Evolutionary conservation across 1,140 invertebrate species (phyloP), one percentile per base, ranked within the genome.

Genomic region (Pogonomyrmex barbatus): DNA sequence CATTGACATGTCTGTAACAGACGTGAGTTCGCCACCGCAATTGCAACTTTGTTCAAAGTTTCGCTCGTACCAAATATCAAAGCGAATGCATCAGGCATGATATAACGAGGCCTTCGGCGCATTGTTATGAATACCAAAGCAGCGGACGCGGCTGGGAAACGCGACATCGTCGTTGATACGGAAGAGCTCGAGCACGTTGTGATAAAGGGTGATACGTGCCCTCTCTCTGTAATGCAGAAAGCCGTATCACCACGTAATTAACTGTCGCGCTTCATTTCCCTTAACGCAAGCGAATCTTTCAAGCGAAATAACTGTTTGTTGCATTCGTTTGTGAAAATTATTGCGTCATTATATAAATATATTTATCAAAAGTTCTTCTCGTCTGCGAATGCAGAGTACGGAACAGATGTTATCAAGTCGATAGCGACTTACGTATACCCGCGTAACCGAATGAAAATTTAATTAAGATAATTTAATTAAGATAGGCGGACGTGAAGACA

Each of bases 51-150:
- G 17, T 60, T 63, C 30, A 47, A 78, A 85, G 82, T 85, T 85
- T 65, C 45, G 73, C 8, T 77, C 24, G 36, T 54, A 60, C 36
- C 82, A 75, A 83, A 83, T 75, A 83, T 83, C 42, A 83, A 83
- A 83, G 45, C 14, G 8, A 83, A 50, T 60, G 68, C 68, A 50
- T 75, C 54, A 73, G 36, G 14, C n/a, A 24, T 3, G 30, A 65
- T 36, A 47, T 78, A 85, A 85, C 82, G 47, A 85, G 33, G n/a
- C 24, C 45, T 77, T 77, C 45, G 54, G 30, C 62, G 10, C 2
- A 63, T 86, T 60, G 84, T 85, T 86, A 86, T 86, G 84, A 86
- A 86, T 86, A 78, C 12, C 50, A 86, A 86, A 86, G 50, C 52
- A 60, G 42, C 30, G 33, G 30, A 85, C 4, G 58, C 42, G 54